Evolutionary conservation across 1,140 invertebrate species (phyloP).

Genomic region (Macrobrachium rosenbergii): DNA sequence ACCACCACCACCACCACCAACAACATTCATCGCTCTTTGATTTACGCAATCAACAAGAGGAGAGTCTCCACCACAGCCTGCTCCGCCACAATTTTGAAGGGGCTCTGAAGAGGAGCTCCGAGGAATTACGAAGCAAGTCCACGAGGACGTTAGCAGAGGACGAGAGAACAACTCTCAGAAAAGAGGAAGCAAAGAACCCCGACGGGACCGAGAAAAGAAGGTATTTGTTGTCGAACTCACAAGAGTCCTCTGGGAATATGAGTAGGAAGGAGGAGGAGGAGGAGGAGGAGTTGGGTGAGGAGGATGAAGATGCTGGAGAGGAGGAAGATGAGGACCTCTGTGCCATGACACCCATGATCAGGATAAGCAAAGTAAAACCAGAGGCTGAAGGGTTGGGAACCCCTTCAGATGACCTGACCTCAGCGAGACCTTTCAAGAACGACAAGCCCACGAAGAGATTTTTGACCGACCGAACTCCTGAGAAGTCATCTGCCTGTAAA

Average conservation of each 20-base stretch:
- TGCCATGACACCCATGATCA: too few species aligned
- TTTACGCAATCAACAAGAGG: background rate
- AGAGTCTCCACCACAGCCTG: slow-evolving; percentile 39
- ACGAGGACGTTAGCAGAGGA: background rate
- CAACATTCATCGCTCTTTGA: too few species aligned
- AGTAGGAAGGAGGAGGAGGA: background rate
- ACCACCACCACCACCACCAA: background rate
- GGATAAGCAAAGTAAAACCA: background rate
- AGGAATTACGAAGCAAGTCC: background rate
- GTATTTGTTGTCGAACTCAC: background rate
- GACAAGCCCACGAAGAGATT: too few species aligned
- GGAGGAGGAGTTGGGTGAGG: background rate
- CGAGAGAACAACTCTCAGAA: too few species aligned
- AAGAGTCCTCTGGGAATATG: background rate
- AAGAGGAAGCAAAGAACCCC: background rate
- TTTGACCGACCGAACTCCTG: background rate
- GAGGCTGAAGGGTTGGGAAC: background rate
- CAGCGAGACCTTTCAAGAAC: too few species aligned
- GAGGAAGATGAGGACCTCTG: background rate
- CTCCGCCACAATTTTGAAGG: slow-evolving; percentile 38
- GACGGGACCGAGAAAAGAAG: background rate
- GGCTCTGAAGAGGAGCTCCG: slow-evolving; percentile 9
- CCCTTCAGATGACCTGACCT: too few species aligned
- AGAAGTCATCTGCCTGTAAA: background rate
- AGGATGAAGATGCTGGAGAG: background rate